These are phyloP conservation scores for Acrocephalus scirpaceus DNA, from an alignment of 2,797 vertebrate species.

Conservation along the genomic window DNA sequence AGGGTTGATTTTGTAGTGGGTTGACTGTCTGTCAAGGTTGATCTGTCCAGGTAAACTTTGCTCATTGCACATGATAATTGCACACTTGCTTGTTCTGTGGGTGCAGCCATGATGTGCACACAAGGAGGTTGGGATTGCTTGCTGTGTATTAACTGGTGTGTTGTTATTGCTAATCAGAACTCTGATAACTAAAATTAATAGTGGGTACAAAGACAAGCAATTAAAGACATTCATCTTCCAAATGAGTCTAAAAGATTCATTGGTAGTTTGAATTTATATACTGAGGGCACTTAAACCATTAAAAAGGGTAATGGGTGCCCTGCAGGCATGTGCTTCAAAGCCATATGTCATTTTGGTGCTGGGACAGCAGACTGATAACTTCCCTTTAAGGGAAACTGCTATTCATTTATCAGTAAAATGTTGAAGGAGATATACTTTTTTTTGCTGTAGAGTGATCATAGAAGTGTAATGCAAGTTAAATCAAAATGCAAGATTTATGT, in stretches of 20 bases:
- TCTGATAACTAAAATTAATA: slow-evolving; percentile 71
- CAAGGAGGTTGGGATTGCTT: neutral
- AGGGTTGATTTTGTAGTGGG: neutral
- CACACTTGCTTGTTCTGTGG: neutral
- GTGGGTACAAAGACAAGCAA: slow-evolving; percentile 53
- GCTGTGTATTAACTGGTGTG: neutral
- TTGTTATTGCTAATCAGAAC: slow-evolving; percentile 63
- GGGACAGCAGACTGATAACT: slow-evolving; percentile 54
- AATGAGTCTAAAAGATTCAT: slow-evolving; percentile 67
- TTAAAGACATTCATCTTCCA: slow-evolving; percentile 74
- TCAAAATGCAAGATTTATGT: slow-evolving; percentile 18
- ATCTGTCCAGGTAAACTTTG: neutral
- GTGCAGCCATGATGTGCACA: neutral
- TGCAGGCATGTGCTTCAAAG: slow-evolving; percentile 43
- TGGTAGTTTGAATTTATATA: slow-evolving; percentile 70
- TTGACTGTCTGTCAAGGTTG: too few relatives aligned
- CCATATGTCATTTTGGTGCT: slow-evolving; percentile 58
- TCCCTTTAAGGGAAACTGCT: slow-evolving; percentile 57
- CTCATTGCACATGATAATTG: neutral
- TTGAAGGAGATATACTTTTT: slow-evolving; percentile 21
- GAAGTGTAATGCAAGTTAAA: slow-evolving; percentile 33
- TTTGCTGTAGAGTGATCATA: slow-evolving; percentile 14
- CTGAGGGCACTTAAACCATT: slow-evolving; percentile 57
- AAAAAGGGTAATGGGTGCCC: slow-evolving; percentile 62
- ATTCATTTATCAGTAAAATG: slow-evolving; percentile 45